Evolutionary conservation across 2,113 vertebrate species (phyloP).

Genomic region (Pygoscelis adeliae): DNA sequence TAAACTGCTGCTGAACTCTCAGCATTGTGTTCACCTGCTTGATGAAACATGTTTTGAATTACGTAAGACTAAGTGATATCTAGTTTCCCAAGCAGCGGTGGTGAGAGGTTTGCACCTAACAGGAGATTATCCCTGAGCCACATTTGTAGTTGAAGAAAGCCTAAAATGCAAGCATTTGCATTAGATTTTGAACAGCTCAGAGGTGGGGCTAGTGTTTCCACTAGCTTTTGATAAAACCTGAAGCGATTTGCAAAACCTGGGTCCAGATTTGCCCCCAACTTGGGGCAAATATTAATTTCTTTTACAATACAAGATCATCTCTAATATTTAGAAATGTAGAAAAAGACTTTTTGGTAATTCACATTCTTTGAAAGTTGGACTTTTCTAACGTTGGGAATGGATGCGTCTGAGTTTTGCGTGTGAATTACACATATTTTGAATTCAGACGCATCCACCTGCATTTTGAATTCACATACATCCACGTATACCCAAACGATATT

Average conservation of each 20-base stretch:
- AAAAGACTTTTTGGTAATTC: background rate
- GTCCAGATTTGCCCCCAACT: rapidly evolving
- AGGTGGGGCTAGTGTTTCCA: background rate
- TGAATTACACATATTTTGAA: background rate
- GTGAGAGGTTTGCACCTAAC: background rate
- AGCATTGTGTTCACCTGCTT: background rate
- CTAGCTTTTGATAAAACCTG: background rate
- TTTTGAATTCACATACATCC: background rate
- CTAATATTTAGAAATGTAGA: background rate
- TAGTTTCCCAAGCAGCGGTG: background rate
- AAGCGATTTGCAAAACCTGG: background rate
- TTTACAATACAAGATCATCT: background rate
- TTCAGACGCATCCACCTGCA: background rate
- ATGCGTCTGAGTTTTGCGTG: background rate
- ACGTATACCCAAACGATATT: background rate
- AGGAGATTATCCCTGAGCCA: background rate
- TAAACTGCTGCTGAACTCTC: constrained; percentile 36
- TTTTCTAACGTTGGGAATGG: background rate
- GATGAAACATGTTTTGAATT: constrained; percentile 42
- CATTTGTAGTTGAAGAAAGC: background rate
- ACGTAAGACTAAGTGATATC: background rate
- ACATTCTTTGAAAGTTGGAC: background rate
- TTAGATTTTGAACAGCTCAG: background rate
- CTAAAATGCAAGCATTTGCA: background rate
- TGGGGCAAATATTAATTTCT: background rate